Evolutionary conservation across 2,113 vertebrate genomes (phyloP).

Genomic region (Oryzias woworae): DNA sequence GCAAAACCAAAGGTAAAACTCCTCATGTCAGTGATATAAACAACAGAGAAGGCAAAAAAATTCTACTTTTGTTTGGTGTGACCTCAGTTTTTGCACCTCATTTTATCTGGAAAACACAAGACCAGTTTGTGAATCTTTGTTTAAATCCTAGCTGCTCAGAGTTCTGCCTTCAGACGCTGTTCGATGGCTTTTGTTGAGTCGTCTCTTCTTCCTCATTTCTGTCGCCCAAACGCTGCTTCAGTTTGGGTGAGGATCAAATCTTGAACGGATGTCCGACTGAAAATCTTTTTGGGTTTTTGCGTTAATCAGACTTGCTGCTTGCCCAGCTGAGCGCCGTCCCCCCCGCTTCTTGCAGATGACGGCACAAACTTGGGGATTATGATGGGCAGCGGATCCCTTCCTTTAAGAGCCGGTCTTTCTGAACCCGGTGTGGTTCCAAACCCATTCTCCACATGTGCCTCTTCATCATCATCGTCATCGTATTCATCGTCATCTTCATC

Average conservation of each 20-base stretch:
- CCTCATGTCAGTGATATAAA: slow-evolving; percentile 60
- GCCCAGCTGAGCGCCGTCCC: slow-evolving; percentile 61
- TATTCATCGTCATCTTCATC: slow-evolving; percentile 85
- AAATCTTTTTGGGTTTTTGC: not conserved
- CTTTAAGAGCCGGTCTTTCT: slow-evolving; percentile 79
- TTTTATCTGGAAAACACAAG: slow-evolving; percentile 8
- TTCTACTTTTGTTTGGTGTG: slow-evolving; percentile 61
- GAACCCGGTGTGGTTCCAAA: slow-evolving; percentile 76
- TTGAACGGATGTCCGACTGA: slow-evolving; percentile 22
- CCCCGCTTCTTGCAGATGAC: slow-evolving; percentile 59
- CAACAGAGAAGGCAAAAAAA: slow-evolving; percentile 67
- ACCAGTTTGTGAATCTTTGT: slow-evolving; percentile 50
- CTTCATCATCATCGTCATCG: slow-evolving; percentile 77
- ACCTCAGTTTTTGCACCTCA: slow-evolving; percentile 39
- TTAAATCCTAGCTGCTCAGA: slow-evolving; percentile 56
- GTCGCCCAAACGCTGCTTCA: slow-evolving; percentile 30
- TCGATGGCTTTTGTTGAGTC: slow-evolving; percentile 67
- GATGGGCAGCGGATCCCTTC: slow-evolving; percentile 78
- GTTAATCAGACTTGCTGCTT: slow-evolving; percentile 71
- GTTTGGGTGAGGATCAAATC: slow-evolving; percentile 51
- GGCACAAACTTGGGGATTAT: slow-evolving; percentile 76
- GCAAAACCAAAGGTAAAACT: slow-evolving; percentile 70
- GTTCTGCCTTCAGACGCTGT: slow-evolving; percentile 40
- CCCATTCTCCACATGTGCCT: slow-evolving; percentile 79
- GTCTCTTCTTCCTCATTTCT: slow-evolving; percentile 5